Conservation (phyloP, 2,888 invertebrate species). For the Orthosia cruda region DNA sequence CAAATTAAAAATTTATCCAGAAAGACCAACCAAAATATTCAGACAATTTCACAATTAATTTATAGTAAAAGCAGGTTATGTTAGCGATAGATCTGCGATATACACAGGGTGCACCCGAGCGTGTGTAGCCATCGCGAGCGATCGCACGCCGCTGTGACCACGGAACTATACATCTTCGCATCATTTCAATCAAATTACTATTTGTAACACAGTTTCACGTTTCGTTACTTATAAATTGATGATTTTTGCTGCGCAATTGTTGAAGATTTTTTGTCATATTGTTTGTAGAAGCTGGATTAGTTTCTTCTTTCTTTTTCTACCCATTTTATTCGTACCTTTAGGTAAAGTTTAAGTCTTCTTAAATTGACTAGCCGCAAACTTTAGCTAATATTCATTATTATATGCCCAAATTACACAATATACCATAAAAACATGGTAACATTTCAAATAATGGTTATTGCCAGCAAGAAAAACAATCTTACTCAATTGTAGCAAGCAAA, state of each 20-base stretch:
- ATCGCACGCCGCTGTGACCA: constrained; percentile 66
- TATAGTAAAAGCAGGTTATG: constrained; percentile 53
- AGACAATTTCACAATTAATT: constrained; percentile 28
- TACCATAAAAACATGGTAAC: constrained; percentile 3
- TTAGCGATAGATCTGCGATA: constrained; percentile 43
- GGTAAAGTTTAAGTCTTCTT: not conserved
- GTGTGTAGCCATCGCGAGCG: constrained; percentile 55
- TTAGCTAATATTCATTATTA: too few species aligned
- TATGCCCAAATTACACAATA: not conserved
- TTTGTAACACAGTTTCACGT: constrained; percentile 53
- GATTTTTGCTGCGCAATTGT: not conserved
- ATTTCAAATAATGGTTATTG: constrained; percentile 14
- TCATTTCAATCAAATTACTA: constrained; percentile 47
- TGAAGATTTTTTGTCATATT: not conserved
- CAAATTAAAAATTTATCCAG: too few species aligned
- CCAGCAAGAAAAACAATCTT: constrained; percentile 36
- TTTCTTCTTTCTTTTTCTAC: not conserved
- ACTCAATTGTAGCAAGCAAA: constrained; percentile 33
- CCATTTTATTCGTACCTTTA: not conserved
- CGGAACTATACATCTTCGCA: constrained; percentile 41
- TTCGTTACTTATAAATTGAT: constrained; percentile 44
- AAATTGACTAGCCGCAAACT: not conserved
- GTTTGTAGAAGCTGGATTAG: not conserved
- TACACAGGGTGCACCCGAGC: constrained; percentile 64
- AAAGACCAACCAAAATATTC: constrained; percentile 9